A percentile compares a stretch with the other conserved stretches of the same genome.
Conservation (phyloP, 2,113 vertebrate genomes). For the Lophochroa leadbeateri region DNA sequence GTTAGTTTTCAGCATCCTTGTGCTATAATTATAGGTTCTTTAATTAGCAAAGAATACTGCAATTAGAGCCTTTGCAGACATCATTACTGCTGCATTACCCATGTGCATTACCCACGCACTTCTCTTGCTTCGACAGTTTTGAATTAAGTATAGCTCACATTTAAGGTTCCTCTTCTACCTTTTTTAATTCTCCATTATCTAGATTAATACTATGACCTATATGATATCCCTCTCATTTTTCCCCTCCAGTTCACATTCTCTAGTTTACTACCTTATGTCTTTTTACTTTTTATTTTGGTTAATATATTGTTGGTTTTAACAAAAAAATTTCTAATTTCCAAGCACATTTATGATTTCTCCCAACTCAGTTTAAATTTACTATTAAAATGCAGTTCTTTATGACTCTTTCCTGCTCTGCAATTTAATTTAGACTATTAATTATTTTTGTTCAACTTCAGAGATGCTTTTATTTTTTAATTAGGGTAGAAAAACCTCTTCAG, state of each 20-base stretch:
- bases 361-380: slow-evolving; percentile 29
- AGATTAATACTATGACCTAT: slow-evolving; percentile 54
- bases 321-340: neutral
- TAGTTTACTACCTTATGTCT: neutral
- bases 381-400: neutral
- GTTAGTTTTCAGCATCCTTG: neutral
- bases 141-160: slow-evolving; percentile 64
- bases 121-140: slow-evolving; percentile 25
- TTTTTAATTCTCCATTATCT: slow-evolving; percentile 48
- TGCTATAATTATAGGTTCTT: slow-evolving; percentile 37
- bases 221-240: neutral
- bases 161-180: slow-evolving; percentile 55
- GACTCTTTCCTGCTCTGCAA: neutral
- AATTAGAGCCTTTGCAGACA: slow-evolving; percentile 47
- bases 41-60: slow-evolving; percentile 66
- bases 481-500: neutral
- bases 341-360: neutral
- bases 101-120: slow-evolving; percentile 42
- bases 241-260: neutral
- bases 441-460: neutral
- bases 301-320: neutral
- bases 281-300: neutral
- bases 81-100: slow-evolving; percentile 51
- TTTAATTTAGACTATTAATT: neutral
- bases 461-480: neutral